Percentiles rank a stretch among this genome's conserved stretches.
phyloP scores from a whole-genome alignment of 2,113 vertebrate genomes.

The Hucho hucho region DNA sequence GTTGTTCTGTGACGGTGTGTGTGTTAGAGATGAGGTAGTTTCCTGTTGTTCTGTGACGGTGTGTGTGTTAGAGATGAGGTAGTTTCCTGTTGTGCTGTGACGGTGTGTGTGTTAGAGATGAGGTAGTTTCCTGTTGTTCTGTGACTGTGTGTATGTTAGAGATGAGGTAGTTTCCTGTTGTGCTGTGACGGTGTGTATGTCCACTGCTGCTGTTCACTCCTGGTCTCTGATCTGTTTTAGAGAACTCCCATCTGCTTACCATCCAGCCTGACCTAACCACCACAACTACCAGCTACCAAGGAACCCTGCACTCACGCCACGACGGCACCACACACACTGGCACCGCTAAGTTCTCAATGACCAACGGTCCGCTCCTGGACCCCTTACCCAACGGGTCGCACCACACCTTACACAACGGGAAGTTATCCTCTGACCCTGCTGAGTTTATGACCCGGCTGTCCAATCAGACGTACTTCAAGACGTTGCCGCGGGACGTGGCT shows the following conservation, averaged over 20 bases:
- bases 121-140: too few relatives aligned
- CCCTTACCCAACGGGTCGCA: conserved; percentile 84
- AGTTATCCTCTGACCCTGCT: conserved; percentile 78
- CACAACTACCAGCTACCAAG: conserved; percentile 94
- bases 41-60: neutral
- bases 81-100: too few relatives aligned
- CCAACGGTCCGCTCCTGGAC: conserved; percentile 91
- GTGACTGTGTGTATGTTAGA: conserved; percentile 7
- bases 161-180: too few relatives aligned
- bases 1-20: too few relatives aligned
- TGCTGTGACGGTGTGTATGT: conserved; percentile 31
- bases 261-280: conserved; percentile 98
- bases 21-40: too few relatives aligned
- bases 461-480: conserved; percentile 92
- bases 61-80: too few relatives aligned
- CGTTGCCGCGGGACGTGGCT: conserved; percentile 84
- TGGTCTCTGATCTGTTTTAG: conserved; percentile 66
- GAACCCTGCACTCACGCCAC: conserved; percentile 89
- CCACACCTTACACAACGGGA: conserved; percentile 91
- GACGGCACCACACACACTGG: conserved; percentile 79
- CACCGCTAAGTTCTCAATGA: conserved; percentile 87
- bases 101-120: too few relatives aligned
- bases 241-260: conserved; percentile 95
- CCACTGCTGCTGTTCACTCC: conserved; percentile 40
- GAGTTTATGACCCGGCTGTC: conserved; percentile 90